Evolutionary conservation across 1,140 invertebrate genomes (phyloP).

Genomic region (Sweltsa coloradensis): DNA sequence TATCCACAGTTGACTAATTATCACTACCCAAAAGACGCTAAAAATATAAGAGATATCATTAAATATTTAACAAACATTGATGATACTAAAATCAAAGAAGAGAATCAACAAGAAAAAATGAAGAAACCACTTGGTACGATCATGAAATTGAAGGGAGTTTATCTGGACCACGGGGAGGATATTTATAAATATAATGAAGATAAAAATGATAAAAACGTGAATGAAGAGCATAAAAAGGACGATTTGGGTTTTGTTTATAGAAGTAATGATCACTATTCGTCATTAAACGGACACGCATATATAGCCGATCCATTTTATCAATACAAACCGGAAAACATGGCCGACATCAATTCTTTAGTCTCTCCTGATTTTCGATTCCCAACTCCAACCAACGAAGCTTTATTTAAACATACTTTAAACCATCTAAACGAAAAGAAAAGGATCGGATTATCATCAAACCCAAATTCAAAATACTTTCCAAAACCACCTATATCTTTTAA

Average conservation of each 20-base stretch:
- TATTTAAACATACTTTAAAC: too few species aligned
- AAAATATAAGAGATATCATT: slow-evolving; percentile 39
- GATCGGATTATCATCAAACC: too few species aligned
- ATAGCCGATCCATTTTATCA: slow-evolving; percentile 32
- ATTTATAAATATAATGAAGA: too few species aligned
- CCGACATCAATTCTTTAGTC: slow-evolving; percentile 39
- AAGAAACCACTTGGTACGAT: too few species aligned
- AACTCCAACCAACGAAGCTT: background rate
- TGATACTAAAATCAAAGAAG: slow-evolving; percentile 29
- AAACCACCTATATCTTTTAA: slow-evolving; percentile 11
- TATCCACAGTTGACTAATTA: slow-evolving; percentile 35
- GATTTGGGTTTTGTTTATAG: too few species aligned
- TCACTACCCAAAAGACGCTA: slow-evolving; percentile 29
- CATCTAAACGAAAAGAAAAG: too few species aligned
- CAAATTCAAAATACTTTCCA: slow-evolving; percentile 2
- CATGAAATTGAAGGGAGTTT: too few species aligned
- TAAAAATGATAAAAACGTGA: too few species aligned
- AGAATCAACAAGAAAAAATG: slow-evolving; percentile 22
- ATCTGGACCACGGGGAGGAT: too few species aligned
- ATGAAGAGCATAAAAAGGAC: too few species aligned
- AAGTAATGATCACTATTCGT: too few species aligned
- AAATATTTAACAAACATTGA: slow-evolving; percentile 32
- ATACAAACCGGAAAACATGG: slow-evolving; percentile 37
- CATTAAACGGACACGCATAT: slow-evolving; percentile 14
- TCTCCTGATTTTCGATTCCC: slow-evolving; percentile 24